phyloP scores from a whole-genome alignment of 2,797 vertebrate genomes.

The Cheirogaleus major region DNA sequence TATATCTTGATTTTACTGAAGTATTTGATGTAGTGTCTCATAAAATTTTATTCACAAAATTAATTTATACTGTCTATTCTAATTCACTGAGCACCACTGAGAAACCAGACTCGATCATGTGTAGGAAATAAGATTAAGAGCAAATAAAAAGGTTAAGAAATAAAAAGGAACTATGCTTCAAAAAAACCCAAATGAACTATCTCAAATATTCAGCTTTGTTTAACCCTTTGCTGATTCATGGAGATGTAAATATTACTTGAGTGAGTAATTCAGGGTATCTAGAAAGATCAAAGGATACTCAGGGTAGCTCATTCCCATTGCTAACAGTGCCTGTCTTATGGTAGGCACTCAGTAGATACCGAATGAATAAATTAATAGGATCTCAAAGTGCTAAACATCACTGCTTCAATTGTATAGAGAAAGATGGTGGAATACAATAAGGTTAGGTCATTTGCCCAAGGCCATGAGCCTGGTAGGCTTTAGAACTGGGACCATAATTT shows the following conservation, averaged over 20 bases:
- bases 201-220: not conserved
- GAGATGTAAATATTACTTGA: not conserved
- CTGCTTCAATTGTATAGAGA: not conserved
- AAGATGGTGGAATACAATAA: not conserved
- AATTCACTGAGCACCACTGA: slow-evolving; percentile 57
- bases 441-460: not conserved
- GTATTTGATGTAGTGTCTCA: slow-evolving; percentile 73
- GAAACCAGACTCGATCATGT: slow-evolving; percentile 45
- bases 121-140: slow-evolving; percentile 56
- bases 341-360: not conserved
- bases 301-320: not conserved
- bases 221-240: slow-evolving; percentile 42
- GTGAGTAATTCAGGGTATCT: not conserved
- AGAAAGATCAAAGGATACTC: not conserved
- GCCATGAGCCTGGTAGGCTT: not conserved
- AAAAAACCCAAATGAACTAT: slow-evolving; percentile 22
- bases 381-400: not conserved
- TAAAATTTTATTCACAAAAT: slow-evolving; percentile 79
- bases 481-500: not conserved
- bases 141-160: slow-evolving; percentile 52
- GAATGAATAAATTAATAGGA: not conserved
- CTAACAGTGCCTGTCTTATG: not conserved
- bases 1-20: slow-evolving; percentile 74
- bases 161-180: not conserved
- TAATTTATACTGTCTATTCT: slow-evolving; percentile 74